These are phyloP conservation scores for Selenia dentaria DNA, from an alignment of 2,888 invertebrate species.

Conservation along the genomic window DNA sequence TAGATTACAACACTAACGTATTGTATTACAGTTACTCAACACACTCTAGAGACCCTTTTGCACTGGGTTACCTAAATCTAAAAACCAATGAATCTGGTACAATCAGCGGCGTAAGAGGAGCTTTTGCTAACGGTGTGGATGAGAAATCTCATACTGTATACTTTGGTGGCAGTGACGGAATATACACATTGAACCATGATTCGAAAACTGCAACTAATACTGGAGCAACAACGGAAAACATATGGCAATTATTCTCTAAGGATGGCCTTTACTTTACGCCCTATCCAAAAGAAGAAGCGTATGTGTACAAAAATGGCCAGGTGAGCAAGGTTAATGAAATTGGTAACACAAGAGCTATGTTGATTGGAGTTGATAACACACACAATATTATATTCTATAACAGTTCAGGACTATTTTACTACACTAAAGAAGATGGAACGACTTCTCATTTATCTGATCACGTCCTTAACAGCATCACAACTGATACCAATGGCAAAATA, in stretches of 20 bases:
- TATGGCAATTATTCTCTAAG: conserved; percentile 68
- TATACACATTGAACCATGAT: conserved; percentile 55
- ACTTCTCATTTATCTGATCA: conserved; percentile 28
- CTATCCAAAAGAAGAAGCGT: conserved; percentile 48
- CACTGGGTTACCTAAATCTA: conserved; percentile 54
- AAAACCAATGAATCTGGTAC: conserved; percentile 48
- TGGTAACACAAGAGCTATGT: conserved; percentile 34
- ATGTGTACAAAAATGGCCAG: conserved; percentile 35
- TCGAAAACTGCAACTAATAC: conserved; percentile 45
- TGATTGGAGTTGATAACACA: conserved; percentile 43
- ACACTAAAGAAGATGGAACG: conserved; percentile 23
- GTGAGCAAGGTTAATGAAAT: conserved; percentile 37
- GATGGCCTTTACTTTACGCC: conserved; percentile 61
- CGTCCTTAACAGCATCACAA: conserved; percentile 39
- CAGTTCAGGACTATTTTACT: conserved; percentile 46
- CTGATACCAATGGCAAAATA: conserved; percentile 43
- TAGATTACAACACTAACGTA: conserved; percentile 62
- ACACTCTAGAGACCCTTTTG: conserved; percentile 34
- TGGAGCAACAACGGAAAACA: conserved; percentile 41
- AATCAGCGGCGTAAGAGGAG: conserved; percentile 51
- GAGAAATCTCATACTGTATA: conserved; percentile 48
- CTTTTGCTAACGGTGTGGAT: conserved; percentile 63
- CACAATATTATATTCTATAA: conserved; percentile 44
- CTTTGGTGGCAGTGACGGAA: conserved; percentile 59
- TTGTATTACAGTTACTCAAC: conserved; percentile 60